phyloP scores from a whole-genome alignment of 2,888 invertebrate species.

The Diaperis boleti region DNA sequence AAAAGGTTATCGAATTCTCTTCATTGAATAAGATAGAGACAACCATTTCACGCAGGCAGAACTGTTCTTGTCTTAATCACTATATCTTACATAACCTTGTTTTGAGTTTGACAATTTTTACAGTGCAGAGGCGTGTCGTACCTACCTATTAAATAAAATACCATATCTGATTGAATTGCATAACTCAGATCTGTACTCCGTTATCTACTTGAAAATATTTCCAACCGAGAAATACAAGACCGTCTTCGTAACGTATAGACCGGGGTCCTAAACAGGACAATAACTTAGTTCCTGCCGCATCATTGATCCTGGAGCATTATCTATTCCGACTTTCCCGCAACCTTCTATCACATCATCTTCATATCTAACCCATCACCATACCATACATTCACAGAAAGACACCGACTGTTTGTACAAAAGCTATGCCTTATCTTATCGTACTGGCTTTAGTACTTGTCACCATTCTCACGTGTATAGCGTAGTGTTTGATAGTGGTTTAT shows the following conservation, averaged over 20 bases:
- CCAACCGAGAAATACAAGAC: neutral
- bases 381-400: constrained; percentile 3
- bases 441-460: constrained; percentile 9
- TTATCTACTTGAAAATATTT: neutral
- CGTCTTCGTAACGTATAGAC: neutral
- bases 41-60: too few species aligned
- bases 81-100: too few species aligned
- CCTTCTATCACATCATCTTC: constrained; percentile 6
- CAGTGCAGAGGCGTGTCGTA: neutral
- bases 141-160: neutral
- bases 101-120: too few species aligned
- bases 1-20: too few species aligned
- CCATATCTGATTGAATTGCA: neutral
- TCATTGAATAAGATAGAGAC: too few species aligned
- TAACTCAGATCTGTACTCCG: neutral
- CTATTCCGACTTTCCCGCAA: neutral
- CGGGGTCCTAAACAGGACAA: neutral
- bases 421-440: constrained; percentile 11
- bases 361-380: neutral
- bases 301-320: neutral
- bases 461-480: constrained; percentile 11
- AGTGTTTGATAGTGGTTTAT: constrained; percentile 10
- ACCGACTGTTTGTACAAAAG: constrained; percentile 11
- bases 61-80: too few species aligned
- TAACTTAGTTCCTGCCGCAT: too few species aligned